These are phyloP conservation scores for Musca domestica DNA, from an alignment of 1,140 invertebrate species.

Conservation along the genomic window DNA sequence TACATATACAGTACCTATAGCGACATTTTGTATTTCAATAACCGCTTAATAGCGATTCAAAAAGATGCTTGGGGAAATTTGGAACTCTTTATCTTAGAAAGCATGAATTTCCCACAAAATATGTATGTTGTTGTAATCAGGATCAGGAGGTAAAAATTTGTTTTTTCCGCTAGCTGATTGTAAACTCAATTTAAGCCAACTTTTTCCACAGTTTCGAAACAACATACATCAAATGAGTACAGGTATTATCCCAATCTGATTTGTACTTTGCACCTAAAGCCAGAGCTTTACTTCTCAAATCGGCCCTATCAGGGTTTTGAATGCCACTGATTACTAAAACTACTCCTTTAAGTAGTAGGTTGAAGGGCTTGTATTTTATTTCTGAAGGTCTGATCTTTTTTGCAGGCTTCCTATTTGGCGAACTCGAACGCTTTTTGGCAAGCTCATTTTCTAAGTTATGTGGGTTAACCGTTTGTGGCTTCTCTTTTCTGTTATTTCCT, in stretches of 20 bases:
- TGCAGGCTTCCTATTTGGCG: slow-evolving; percentile 23
- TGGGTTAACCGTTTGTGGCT: neutral
- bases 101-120: too few relatives aligned
- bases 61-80: too few relatives aligned
- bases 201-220: too few relatives aligned
- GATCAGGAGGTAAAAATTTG: too few relatives aligned
- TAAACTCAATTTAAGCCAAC: too few relatives aligned
- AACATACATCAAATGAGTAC: slow-evolving; percentile 79
- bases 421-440: slow-evolving; percentile 2
- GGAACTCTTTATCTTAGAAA: too few relatives aligned
- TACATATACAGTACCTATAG: too few relatives aligned
- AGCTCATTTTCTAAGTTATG: neutral
- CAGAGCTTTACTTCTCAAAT: slow-evolving; percentile 67
- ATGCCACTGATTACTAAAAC: slow-evolving; percentile 82
- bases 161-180: too few relatives aligned
- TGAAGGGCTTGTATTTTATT: slow-evolving; percentile 57
- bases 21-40: too few relatives aligned
- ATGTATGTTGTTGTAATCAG: too few relatives aligned
- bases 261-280: slow-evolving; percentile 79
- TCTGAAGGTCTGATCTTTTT: slow-evolving; percentile 29
- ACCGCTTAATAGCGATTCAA: neutral
- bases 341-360: slow-evolving; percentile 64
- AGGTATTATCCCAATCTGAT: slow-evolving; percentile 69
- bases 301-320: slow-evolving; percentile 71
- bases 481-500: neutral